Evolutionary conservation across 2,797 vertebrate species (phyloP).

Genomic region (Ptychadena robeensis): DNA sequence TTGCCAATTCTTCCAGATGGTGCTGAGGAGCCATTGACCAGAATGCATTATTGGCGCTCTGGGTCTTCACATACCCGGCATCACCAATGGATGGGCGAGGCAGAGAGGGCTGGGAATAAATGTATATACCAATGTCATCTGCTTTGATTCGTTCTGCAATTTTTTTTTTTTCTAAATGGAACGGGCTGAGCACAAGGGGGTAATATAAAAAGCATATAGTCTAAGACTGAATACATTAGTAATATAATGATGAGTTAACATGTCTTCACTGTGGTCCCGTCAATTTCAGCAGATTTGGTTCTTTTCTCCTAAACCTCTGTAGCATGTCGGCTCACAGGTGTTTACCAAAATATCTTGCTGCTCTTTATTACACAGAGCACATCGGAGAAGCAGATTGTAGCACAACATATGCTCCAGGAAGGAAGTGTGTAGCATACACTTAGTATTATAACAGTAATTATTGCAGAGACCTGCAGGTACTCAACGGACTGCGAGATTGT

Average conservation of each 20-base stretch:
- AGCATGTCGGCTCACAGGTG: not conserved
- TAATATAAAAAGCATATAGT: too few species aligned
- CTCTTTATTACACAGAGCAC: slow-evolving; percentile 35
- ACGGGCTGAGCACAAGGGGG: too few species aligned
- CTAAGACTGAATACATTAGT: not conserved
- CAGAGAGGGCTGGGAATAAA: too few species aligned
- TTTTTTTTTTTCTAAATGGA: too few species aligned
- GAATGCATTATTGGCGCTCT: too few species aligned
- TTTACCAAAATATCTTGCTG: slow-evolving; percentile 38
- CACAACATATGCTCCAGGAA: slow-evolving; percentile 48
- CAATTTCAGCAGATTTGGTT: not conserved
- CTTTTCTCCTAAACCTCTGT: not conserved
- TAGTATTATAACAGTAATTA: slow-evolving; percentile 53
- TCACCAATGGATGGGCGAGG: too few species aligned
- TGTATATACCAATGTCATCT: too few species aligned
- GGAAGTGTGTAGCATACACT: slow-evolving; percentile 28
- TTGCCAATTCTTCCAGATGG: too few species aligned
- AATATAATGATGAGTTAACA: not conserved
- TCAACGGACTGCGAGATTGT: slow-evolving; percentile 7
- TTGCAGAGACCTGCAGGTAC: slow-evolving; percentile 22
- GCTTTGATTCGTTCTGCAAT: too few species aligned
- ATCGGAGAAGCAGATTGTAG: slow-evolving; percentile 10
- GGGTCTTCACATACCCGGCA: too few species aligned
- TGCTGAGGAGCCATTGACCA: too few species aligned
- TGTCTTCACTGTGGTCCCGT: not conserved